These are phyloP conservation scores for Platalea minor DNA, from an alignment of 2,797 vertebrate species.

Conservation along the genomic window DNA sequence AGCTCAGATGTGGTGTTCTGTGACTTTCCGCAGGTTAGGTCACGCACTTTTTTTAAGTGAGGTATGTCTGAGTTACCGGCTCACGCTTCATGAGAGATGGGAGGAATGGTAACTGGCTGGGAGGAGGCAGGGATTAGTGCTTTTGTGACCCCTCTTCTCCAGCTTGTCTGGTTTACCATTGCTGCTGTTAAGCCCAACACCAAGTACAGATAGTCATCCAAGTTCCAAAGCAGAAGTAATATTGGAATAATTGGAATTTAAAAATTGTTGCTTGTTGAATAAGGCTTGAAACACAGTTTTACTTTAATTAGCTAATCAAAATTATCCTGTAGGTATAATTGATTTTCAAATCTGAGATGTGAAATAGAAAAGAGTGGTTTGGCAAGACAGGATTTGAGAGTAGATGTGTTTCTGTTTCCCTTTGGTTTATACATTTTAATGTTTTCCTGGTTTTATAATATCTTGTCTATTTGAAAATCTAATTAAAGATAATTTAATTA, in stretches of 20 bases:
- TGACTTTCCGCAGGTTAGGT: background rate
- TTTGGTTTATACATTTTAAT: background rate
- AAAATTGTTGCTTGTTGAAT: background rate
- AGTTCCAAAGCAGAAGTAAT: background rate
- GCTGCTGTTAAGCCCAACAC: fast-evolving
- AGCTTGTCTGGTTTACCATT: background rate
- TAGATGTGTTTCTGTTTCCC: background rate
- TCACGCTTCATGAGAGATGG: background rate
- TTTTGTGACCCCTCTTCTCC: background rate
- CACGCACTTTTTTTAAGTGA: background rate
- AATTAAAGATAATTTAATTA: constrained; percentile 51
- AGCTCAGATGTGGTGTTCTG: background rate
- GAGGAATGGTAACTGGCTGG: background rate
- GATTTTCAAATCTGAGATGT: background rate
- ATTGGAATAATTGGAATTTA: background rate
- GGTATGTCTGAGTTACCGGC: background rate
- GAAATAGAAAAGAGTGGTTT: background rate
- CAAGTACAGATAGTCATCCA: background rate
- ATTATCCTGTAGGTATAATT: background rate
- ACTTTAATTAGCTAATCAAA: background rate
- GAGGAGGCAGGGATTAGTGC: background rate
- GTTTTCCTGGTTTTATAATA: background rate
- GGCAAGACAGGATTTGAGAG: background rate
- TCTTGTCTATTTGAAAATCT: constrained; percentile 43
- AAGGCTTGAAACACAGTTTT: background rate